These are phyloP conservation scores for Entelurus aequoreus DNA, from an alignment of 2,113 vertebrate species.

Conservation along the genomic window DNA sequence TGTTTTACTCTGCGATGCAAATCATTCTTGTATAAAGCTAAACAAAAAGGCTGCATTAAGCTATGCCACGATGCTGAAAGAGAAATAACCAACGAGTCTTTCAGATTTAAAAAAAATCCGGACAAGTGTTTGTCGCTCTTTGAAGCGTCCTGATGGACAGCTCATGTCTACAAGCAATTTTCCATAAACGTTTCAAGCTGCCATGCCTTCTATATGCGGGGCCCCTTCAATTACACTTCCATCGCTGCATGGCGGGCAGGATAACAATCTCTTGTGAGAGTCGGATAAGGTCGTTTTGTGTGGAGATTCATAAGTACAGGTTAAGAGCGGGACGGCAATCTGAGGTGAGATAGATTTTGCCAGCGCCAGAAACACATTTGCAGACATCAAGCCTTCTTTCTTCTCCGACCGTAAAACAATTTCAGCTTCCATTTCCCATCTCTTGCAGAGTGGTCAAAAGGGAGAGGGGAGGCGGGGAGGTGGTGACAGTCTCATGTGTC, in stretches of 20 bases:
- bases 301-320: background rate
- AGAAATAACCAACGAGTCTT: no score
- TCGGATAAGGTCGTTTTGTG: background rate
- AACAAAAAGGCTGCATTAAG: no score
- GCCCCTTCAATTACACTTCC: background rate
- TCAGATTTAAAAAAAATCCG: no score
- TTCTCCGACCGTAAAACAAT: background rate
- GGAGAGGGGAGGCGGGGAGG: background rate
- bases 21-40: no score
- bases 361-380: background rate
- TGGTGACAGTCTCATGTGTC: background rate
- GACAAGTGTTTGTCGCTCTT: background rate
- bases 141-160: background rate
- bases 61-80: no score
- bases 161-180: background rate
- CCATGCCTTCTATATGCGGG: background rate
- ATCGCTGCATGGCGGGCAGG: background rate
- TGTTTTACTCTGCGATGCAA: no score
- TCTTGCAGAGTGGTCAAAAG: background rate
- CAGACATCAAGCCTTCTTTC: background rate
- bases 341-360: constrained; percentile 1
- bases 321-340: background rate
- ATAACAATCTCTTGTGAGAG: constrained; percentile 8
- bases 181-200: background rate
- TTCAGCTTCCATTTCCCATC: constrained; percentile 1